These are phyloP conservation scores for Euproctis similis DNA, from an alignment of 2,888 invertebrate genomes.

Conservation along the genomic window DNA sequence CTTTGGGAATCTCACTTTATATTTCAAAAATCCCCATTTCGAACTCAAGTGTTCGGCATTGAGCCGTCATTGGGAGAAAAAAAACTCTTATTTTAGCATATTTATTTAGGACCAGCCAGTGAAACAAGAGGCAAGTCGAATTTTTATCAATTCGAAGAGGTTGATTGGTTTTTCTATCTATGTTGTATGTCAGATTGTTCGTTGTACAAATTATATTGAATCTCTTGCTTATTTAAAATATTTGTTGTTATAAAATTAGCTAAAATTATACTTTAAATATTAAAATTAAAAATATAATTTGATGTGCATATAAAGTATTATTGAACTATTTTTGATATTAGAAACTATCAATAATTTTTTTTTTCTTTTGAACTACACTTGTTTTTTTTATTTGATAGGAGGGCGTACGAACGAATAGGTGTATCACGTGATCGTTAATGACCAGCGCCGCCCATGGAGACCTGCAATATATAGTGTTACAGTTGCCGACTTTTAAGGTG, in stretches of 20 bases:
- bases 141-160: conserved; percentile 44
- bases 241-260: background rate
- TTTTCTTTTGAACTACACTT: no score
- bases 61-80: conserved; percentile 38
- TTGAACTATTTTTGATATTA: no score
- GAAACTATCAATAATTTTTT: no score
- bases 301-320: no score
- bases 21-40: conserved; percentile 54
- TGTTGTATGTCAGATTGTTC: background rate
- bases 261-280: no score
- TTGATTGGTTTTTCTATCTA: conserved; percentile 43
- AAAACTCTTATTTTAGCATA: conserved; percentile 54
- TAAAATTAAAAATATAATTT: no score
- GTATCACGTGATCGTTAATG: no score
- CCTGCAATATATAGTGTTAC: no score
- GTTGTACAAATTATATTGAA: background rate
- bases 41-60: conserved; percentile 53
- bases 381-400: no score
- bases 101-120: conserved; percentile 46
- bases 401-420: no score
- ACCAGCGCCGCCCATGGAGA: no score
- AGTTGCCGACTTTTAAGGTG: no score
- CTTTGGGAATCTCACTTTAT: conserved; percentile 45
- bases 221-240: background rate
- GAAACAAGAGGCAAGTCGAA: conserved; percentile 30